phyloP scores from a whole-genome alignment of 2,113 vertebrate genomes.

The Crocuta crocuta region DNA sequence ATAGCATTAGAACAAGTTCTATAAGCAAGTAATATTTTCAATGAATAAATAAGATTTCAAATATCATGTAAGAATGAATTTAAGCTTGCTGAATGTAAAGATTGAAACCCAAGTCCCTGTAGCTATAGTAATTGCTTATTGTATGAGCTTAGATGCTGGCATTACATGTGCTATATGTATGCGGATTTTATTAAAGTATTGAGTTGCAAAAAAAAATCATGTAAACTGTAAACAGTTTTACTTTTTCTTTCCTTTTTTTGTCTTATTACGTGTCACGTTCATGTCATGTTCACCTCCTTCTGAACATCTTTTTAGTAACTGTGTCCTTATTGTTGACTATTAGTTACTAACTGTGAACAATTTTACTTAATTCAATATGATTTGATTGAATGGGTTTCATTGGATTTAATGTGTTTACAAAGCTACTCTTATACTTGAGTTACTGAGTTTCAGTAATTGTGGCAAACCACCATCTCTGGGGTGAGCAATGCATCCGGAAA shows the following conservation, averaged over 20 bases:
- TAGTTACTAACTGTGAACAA: not conserved
- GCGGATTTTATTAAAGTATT: not conserved
- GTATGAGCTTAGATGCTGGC: not conserved
- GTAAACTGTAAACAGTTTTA: not conserved
- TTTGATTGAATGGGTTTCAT: not conserved
- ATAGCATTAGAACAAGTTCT: not conserved
- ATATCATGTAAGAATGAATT: not conserved
- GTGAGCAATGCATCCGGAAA: not conserved
- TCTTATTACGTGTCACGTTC: not conserved
- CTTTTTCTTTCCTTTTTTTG: not conserved
- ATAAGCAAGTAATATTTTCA: not conserved
- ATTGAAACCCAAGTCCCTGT: not conserved
- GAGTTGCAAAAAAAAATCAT: not conserved
- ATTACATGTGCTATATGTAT: not conserved
- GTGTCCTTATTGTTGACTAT: not conserved
- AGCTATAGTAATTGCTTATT: not conserved
- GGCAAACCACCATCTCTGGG: not conserved
- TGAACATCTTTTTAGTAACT: not conserved
- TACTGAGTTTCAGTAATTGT: not conserved
- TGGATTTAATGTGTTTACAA: not conserved
- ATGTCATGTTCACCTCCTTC: not conserved
- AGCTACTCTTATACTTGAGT: not conserved
- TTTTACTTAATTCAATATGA: not conserved
- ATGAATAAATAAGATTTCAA: not conserved
- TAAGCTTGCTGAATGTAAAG: not conserved